Evolutionary conservation across 1,140 invertebrate genomes (phyloP).

Genomic region (Cecropterus lyciades): DNA sequence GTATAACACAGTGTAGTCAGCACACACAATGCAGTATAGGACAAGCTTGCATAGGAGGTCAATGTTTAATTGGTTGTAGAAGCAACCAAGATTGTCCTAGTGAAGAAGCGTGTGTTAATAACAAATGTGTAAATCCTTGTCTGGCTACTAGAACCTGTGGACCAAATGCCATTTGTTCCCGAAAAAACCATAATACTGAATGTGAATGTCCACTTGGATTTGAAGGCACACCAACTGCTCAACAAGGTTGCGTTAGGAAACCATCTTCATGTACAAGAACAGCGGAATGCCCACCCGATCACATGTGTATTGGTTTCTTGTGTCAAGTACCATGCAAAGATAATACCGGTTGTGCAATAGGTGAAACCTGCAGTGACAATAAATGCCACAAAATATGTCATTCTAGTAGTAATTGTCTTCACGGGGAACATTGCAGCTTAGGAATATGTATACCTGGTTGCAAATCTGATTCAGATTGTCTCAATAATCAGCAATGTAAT

Average conservation of each 20-base stretch:
- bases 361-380: conserved; percentile 92
- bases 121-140: conserved; percentile 94
- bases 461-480: conserved; percentile 92
- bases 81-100: conserved; percentile 91
- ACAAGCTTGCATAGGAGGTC: conserved; percentile 92
- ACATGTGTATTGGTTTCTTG: conserved; percentile 89
- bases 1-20: conserved; percentile 90
- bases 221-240: conserved; percentile 93
- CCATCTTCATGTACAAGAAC: conserved; percentile 87
- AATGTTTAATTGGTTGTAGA: conserved; percentile 93
- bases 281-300: conserved; percentile 89
- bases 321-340: conserved; percentile 91
- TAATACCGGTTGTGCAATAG: conserved; percentile 89
- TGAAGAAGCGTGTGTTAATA: conserved; percentile 92
- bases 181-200: conserved; percentile 87
- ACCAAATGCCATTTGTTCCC: conserved; percentile 92
- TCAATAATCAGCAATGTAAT: conserved; percentile 91
- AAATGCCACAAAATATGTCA: conserved; percentile 94
- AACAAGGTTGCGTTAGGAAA: conserved; percentile 94
- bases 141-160: conserved; percentile 90
- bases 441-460: conserved; percentile 93
- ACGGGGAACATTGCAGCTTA: conserved; percentile 93
- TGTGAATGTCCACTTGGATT: conserved; percentile 94
- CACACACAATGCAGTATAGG: conserved; percentile 91
- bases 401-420: conserved; percentile 93